A percentile compares a stretch with the other conserved stretches of the same genome.
These are phyloP conservation scores for Amphipyra berbera DNA, from an alignment of 2,888 invertebrate species.

Conservation along the genomic window DNA sequence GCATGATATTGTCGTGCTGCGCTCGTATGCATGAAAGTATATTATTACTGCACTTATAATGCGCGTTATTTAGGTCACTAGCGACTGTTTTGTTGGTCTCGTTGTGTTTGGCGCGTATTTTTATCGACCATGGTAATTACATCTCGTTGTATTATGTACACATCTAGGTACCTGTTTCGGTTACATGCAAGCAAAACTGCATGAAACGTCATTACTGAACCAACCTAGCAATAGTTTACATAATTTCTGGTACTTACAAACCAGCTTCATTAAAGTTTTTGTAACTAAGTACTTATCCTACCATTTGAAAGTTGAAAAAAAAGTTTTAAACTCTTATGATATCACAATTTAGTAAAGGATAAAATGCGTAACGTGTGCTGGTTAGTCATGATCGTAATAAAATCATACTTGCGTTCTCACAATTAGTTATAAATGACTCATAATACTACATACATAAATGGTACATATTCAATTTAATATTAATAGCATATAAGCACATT, in stretches of 20 bases:
- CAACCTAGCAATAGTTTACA: slow-evolving; percentile 24
- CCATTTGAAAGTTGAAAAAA: too few relatives aligned
- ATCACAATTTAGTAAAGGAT: slow-evolving; percentile 7
- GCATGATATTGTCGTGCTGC: slow-evolving; percentile 59
- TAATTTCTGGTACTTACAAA: slow-evolving; percentile 20
- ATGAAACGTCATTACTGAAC: slow-evolving; percentile 25
- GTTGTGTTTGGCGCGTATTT: slow-evolving; percentile 60
- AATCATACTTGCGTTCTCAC: slow-evolving; percentile 25
- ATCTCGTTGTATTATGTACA: slow-evolving; percentile 14
- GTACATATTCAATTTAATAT: neutral
- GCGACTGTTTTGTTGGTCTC: slow-evolving; percentile 75
- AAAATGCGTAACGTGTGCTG: slow-evolving; percentile 8
- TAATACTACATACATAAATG: neutral
- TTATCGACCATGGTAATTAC: slow-evolving; percentile 39
- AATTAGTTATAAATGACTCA: slow-evolving; percentile 42
- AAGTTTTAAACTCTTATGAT: too few relatives aligned
- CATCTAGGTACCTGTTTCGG: neutral
- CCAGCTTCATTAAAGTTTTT: neutral
- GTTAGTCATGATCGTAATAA: slow-evolving; percentile 33
- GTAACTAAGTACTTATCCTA: too few relatives aligned
- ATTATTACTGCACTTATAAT: slow-evolving; percentile 80
- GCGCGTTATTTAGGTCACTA: slow-evolving; percentile 83
- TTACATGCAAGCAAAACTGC: slow-evolving; percentile 11
- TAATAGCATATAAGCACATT: neutral
- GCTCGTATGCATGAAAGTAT: slow-evolving; percentile 79